Base-by-base conservation (phyloP, 2,888 invertebrate genomes). In the Yponomeuta evonymella region DNA sequence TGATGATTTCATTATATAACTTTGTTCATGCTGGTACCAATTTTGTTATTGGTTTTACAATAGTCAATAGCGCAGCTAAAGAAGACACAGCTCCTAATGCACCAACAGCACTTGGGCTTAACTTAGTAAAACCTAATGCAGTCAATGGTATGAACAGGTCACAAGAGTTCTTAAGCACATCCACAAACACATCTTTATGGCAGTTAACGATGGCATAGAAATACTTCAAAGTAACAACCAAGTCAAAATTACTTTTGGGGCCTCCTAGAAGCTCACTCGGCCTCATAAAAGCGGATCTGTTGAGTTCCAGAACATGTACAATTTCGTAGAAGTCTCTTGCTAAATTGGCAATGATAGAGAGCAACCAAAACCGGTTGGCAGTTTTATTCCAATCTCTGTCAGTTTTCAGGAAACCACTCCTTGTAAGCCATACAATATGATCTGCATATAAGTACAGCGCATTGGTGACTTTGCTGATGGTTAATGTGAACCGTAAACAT, bases 141-240 rank as follows among this genome's bases (percentile, higher is more conserved):
- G 96, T 95, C 73, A 98, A 87, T 0, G 98, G 98, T 81, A 98
- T 96, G 78, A 97, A 96, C 71, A 98, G 85, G 86, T 98, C 98
- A 88, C 97, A 97, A 10, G 94, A 87, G 90, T 98, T 98, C 84
- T 97, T 98, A 6, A 97, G 80, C 0, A 96, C 95, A 87, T 98
- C 98, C 74, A 97, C 93, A 72, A 96, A 93, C 11, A 98, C 91
- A 83, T 95, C 95, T 78, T 94, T 94, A 76, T 87, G 90, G 76
- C 88, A 92, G 73, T 79, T 81, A 8, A 88, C 74, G 65, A 90
- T 70, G 72, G 81, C 77, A 72, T 79, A 87, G 48, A 84, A 72
- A 78, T 90, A 83, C 75, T 80, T 88, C 10, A 85, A 71, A 71
- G 79, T 79, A 69, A 78, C 77, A 66, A 78, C 77, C 65, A 85